phyloP scores from a whole-genome alignment of 2,888 invertebrate species.

The Parelbella ahira region DNA sequence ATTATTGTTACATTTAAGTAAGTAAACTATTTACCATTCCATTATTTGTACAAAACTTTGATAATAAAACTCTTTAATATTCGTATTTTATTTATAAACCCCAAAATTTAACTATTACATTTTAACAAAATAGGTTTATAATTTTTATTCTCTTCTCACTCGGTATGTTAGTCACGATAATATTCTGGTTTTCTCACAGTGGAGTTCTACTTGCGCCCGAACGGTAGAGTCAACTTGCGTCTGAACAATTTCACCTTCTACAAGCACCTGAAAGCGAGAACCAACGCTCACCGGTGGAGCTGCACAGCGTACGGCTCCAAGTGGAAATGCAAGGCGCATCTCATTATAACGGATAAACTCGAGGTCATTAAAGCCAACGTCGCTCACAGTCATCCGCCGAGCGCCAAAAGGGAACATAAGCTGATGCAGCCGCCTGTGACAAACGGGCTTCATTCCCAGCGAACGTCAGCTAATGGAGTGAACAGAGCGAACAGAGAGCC shows the following conservation, averaged over 20 bases:
- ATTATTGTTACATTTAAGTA: no score
- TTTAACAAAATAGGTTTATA: no score
- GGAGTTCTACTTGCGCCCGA: constrained; percentile 65
- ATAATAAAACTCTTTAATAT: no score
- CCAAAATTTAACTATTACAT: no score
- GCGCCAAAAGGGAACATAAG: constrained; percentile 37
- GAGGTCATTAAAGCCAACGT: constrained; percentile 62
- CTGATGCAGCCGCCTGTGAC: constrained; percentile 15
- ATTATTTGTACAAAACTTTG: no score
- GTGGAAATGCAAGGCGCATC: constrained; percentile 65
- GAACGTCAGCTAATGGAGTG: no score
- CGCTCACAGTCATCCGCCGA: constrained; percentile 56
- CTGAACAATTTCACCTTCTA: constrained; percentile 68
- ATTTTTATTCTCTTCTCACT: no score
- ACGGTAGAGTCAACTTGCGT: constrained; percentile 61
- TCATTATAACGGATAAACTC: constrained; percentile 63
- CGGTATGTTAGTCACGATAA: no score
- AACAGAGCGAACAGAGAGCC: constrained; percentile 28
- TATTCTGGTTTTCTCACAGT: constrained; percentile 36
- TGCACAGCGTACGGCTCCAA: constrained; percentile 67
- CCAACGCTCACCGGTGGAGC: constrained; percentile 65
- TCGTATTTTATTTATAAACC: no score
- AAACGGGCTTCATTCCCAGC: constrained; percentile 21
- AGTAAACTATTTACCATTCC: no score
- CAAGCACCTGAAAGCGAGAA: constrained; percentile 63